phyloP scores from a whole-genome alignment of 1,140 invertebrate species.

The Conus ventricosus region DNA sequence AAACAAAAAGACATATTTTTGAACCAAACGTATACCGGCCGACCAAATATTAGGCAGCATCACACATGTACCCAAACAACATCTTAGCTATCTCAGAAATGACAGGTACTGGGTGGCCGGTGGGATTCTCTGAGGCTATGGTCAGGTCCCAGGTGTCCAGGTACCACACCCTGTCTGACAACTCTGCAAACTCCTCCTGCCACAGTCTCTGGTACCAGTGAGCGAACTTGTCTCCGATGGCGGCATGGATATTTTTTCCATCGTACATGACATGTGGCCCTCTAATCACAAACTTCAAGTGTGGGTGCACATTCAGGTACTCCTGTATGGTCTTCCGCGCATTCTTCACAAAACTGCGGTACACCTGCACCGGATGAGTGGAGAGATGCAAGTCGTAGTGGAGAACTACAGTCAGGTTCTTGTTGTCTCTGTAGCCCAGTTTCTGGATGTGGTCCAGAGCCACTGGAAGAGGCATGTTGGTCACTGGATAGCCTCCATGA shows the following conservation, averaged over 20 bases:
- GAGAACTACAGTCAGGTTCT: neutral
- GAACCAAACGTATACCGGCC: no score
- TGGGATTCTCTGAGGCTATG: slow-evolving; percentile 25
- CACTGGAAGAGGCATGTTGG: neutral
- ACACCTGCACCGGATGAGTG: neutral
- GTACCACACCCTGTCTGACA: slow-evolving; percentile 25
- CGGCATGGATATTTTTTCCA: neutral
- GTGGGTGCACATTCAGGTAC: neutral
- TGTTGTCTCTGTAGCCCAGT: neutral
- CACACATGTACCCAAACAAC: slow-evolving; percentile 9
- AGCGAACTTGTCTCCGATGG: neutral
- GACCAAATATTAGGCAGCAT: neutral
- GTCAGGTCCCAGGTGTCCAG: slow-evolving; percentile 32
- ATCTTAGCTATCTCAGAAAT: neutral
- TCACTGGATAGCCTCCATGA: no score
- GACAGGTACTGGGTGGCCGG: neutral
- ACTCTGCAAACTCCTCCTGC: slow-evolving; percentile 13
- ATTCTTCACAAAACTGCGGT: neutral
- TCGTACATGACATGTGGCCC: slow-evolving; percentile 28
- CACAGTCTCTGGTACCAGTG: neutral
- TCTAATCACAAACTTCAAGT: neutral
- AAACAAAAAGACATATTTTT: no score
- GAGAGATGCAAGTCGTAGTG: slow-evolving; percentile 18
- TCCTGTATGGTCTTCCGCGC: slow-evolving; percentile 10
- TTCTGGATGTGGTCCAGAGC: neutral